Base-by-base conservation (phyloP, 2,113 vertebrate genomes). In the Thalassarche chlororhynchos region DNA sequence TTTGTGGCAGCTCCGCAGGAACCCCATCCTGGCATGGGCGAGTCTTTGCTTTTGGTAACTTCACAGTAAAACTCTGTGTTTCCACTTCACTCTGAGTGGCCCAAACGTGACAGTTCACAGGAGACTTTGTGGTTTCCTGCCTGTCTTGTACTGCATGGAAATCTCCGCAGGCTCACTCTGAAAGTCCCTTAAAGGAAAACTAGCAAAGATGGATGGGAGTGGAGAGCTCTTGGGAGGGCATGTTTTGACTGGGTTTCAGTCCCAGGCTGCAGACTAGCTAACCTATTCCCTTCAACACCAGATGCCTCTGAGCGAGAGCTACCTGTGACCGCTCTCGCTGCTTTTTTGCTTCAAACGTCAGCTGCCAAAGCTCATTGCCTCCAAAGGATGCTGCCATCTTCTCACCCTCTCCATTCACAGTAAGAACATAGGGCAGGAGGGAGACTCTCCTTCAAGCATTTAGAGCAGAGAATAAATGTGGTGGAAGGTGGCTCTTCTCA, bases 61-160 rank as follows among this genome's bases (percentile, higher is more conserved):
- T 60, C 68, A 9, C 71, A 70, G 14, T 26, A 61, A 72, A 86
- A n/a, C 17, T 44, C 18, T 74, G 13, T 47, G 42, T 74, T 95
- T 84, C 51, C 65, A 42, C 51, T 71, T 75, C 46, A 3, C 46
- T 61, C 75, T 32, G 52, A 84, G 42, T 44, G 21, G 34, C 62
- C 90, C 3, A 2, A 65, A 12, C 25, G 5, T 26, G 70, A 65
- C 57, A 31, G 58, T 14, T 93, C 76, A 61, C 62, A 77, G 82
- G 66, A 79, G 74, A 66, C 15, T 52, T 57, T 40, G 34, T 66
- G 62, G 49, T 92, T 95, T 95, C 71, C 93, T 91, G 86, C 70
- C 62, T 92, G 68, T 46, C 79, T 51, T 54, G 64, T 36, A 40
- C 40, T 3, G 12, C 62, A 52, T 1, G 6, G 79, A 90, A 76